Percentiles rank a stretch among this genome's conserved stretches.
phyloP scores from a whole-genome alignment of 2,113 vertebrate genomes.

The Pseudopipra pipra region DNA sequence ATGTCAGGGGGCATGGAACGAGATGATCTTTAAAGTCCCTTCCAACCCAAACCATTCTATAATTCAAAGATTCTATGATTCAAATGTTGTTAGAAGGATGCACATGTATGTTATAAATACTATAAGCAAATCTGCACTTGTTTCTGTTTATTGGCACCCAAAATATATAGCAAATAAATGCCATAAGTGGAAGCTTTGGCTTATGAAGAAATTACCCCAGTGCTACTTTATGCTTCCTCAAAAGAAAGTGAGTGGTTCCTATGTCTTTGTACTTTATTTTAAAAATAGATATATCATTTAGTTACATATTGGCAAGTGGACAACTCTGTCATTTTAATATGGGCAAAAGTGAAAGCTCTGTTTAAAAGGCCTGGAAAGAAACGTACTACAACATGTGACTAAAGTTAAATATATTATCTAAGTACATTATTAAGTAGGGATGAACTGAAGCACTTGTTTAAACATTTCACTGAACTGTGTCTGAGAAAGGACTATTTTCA shows the following conservation, averaged over 20 bases:
- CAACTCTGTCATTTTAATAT: background rate
- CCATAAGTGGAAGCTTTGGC: background rate
- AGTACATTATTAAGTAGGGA: background rate
- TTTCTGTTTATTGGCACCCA: background rate
- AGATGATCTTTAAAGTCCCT: background rate
- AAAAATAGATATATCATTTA: constrained; percentile 17
- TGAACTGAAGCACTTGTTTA: background rate
- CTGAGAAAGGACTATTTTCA: background rate
- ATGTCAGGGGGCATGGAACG: background rate
- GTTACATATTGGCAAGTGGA: background rate
- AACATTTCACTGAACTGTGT: background rate
- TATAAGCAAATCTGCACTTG: background rate
- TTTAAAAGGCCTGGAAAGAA: constrained; percentile 15
- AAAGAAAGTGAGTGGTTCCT: background rate
- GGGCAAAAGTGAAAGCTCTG: background rate
- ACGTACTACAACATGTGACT: background rate
- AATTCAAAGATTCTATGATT: background rate
- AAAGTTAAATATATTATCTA: background rate
- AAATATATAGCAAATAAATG: background rate
- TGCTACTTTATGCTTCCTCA: background rate
- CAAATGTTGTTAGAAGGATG: background rate
- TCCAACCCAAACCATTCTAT: background rate
- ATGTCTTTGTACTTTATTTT: background rate
- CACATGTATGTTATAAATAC: background rate
- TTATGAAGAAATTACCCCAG: background rate